Conservation (phyloP, 2,797 vertebrate species). For the Choloepus didactylus region DNA sequence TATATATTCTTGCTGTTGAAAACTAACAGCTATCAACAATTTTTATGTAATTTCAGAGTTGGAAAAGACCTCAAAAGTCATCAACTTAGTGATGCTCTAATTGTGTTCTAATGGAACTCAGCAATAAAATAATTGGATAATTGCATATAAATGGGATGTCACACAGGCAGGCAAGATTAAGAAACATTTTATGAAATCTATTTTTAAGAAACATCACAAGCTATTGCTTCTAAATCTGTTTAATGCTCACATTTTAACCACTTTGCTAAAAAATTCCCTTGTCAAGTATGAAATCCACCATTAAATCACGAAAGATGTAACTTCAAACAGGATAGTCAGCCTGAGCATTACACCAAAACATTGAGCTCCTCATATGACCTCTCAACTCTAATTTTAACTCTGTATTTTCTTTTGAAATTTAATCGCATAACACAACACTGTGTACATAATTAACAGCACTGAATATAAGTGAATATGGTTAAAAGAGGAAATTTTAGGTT, state of each 20-base stretch:
- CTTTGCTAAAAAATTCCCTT: slow-evolving; percentile 32
- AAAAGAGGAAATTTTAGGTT: too few species aligned
- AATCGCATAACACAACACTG: too few species aligned
- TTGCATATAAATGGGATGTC: neutral
- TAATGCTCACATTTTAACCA: neutral
- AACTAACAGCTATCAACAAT: slow-evolving; percentile 24
- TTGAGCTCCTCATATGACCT: neutral
- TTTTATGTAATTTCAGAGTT: slow-evolving; percentile 16
- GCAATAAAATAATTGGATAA: neutral
- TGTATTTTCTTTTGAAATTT: too few species aligned
- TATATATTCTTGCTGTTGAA: neutral
- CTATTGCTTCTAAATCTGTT: slow-evolving; percentile 25
- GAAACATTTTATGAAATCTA: slow-evolving; percentile 5
- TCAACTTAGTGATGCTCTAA: neutral
- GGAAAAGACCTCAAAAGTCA: slow-evolving; percentile 25
- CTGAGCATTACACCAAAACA: neutral
- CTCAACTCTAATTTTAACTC: slow-evolving; percentile 1
- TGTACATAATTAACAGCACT: too few species aligned
- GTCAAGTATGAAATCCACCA: neutral
- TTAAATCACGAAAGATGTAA: neutral
- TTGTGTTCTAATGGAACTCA: neutral
- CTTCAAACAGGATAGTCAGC: neutral
- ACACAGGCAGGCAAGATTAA: neutral
- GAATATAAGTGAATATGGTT: too few species aligned
- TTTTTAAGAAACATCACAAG: slow-evolving; percentile 5